A percentile compares a stretch with the other conserved stretches of the same genome.
These are phyloP conservation scores for Steinernema scapterisci DNA, from an alignment of 2,888 invertebrate species.

Conservation along the genomic window DNA sequence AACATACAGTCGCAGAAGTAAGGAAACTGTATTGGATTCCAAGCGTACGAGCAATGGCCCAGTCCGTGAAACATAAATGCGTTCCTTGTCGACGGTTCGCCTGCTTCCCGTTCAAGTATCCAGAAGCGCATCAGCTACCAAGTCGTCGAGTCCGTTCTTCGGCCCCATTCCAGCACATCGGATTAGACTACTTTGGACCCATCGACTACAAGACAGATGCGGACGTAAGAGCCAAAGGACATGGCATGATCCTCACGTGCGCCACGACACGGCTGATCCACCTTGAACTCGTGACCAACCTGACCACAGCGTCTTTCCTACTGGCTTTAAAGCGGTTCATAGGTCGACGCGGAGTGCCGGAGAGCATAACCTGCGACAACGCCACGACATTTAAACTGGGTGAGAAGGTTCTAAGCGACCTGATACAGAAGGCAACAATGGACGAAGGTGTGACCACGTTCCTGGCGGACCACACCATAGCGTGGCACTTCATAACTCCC, in stretches of 20 bases:
- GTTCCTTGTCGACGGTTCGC: constrained; percentile 7
- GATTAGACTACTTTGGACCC: constrained; percentile 48
- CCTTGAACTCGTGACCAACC: background rate
- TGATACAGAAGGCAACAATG: background rate
- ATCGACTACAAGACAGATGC: background rate
- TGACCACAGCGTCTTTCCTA: background rate
- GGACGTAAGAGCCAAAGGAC: background rate
- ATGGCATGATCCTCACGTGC: background rate
- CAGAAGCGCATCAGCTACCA: constrained; percentile 35
- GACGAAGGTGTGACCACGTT: background rate
- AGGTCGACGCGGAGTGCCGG: background rate
- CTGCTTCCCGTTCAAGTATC: constrained; percentile 29
- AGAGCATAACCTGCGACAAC: background rate
- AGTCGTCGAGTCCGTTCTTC: constrained; percentile 35
- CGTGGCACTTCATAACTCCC: too few relatives aligned
- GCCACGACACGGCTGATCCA: background rate
- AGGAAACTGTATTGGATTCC: constrained; percentile 11
- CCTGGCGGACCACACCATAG: background rate
- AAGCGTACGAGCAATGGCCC: background rate
- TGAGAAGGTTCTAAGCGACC: background rate
- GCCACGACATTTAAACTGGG: background rate
- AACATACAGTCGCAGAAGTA: constrained; percentile 4
- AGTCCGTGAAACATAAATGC: constrained; percentile 9
- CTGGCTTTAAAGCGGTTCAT: background rate
- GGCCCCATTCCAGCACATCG: constrained; percentile 41